Percentiles rank a stretch among this genome's conserved stretches.
phyloP scores from a whole-genome alignment of 1,140 invertebrate genomes.

The Brachionus koreanus region DNA sequence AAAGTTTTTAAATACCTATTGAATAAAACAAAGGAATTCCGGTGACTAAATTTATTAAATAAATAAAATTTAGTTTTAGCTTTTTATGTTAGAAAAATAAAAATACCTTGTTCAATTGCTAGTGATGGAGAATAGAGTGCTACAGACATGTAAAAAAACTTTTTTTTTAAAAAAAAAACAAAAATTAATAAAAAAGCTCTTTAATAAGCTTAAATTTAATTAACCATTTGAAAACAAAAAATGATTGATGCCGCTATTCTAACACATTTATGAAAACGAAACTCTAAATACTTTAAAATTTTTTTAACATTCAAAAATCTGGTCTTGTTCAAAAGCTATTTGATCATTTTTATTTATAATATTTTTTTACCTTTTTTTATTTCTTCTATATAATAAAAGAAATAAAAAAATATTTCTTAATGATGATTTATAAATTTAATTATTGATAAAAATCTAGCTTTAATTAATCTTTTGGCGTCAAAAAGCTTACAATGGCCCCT shows the following conservation, averaged over 20 bases:
- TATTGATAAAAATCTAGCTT: no score
- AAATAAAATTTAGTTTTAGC: not conserved
- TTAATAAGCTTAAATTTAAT: not conserved
- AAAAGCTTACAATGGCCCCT: no score
- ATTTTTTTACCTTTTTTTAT: no score
- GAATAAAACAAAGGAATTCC: conserved; percentile 38
- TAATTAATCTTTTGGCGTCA: no score
- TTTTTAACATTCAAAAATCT: not conserved
- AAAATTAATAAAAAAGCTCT: not conserved
- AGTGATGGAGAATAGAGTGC: conserved; percentile 86
- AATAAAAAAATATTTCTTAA: no score
- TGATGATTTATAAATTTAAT: no score
- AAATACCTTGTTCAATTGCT: conserved; percentile 79
- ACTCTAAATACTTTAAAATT: conserved; percentile 63
- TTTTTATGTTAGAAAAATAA: no score
- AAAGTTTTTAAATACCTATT: conserved; percentile 2
- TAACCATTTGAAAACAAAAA: conserved; percentile 43
- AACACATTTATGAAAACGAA: conserved; percentile 16
- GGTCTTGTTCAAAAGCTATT: not conserved
- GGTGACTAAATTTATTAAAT: not conserved
- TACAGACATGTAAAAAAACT: conserved; percentile 80
- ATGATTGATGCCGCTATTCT: conserved; percentile 16
- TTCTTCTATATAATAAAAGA: no score
- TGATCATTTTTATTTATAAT: no score
- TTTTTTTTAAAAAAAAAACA: not conserved